These are phyloP conservation scores for Tarsius wallacei DNA, from an alignment of 2,797 vertebrate species.

Conservation along the genomic window DNA sequence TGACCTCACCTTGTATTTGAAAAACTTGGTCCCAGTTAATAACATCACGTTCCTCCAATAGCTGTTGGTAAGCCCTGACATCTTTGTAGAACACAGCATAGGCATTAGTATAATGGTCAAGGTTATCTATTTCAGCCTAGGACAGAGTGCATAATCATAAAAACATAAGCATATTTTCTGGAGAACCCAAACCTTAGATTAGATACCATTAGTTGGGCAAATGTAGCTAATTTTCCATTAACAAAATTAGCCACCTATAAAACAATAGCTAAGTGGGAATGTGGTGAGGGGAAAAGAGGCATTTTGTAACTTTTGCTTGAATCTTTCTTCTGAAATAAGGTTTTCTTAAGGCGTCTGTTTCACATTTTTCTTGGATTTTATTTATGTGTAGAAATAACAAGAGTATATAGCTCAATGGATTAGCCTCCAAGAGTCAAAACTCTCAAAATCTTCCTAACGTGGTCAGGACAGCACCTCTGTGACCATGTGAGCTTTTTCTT, in stretches of 20 bases:
- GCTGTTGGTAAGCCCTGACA: slow-evolving; percentile 62
- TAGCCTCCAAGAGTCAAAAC: neutral
- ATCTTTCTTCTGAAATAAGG: neutral
- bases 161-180: neutral
- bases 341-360: neutral
- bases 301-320: neutral
- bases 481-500: neutral
- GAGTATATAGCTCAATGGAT: neutral
- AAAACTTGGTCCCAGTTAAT: slow-evolving; percentile 87
- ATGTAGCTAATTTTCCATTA: neutral
- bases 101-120: slow-evolving; percentile 87
- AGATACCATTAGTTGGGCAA: neutral
- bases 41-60: slow-evolving; percentile 80
- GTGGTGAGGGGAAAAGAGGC: neutral
- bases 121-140: slow-evolving; percentile 81
- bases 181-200: neutral
- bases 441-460: neutral
- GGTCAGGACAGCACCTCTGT: neutral
- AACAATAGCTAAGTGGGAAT: neutral
- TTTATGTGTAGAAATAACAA: slow-evolving; percentile 44
- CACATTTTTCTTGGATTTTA: neutral
- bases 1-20: slow-evolving; percentile 87
- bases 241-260: neutral
- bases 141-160: slow-evolving; percentile 4
- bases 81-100: slow-evolving; percentile 88